Conservation (phyloP, 1,140 invertebrate species). For the Triops longicaudatus region DNA sequence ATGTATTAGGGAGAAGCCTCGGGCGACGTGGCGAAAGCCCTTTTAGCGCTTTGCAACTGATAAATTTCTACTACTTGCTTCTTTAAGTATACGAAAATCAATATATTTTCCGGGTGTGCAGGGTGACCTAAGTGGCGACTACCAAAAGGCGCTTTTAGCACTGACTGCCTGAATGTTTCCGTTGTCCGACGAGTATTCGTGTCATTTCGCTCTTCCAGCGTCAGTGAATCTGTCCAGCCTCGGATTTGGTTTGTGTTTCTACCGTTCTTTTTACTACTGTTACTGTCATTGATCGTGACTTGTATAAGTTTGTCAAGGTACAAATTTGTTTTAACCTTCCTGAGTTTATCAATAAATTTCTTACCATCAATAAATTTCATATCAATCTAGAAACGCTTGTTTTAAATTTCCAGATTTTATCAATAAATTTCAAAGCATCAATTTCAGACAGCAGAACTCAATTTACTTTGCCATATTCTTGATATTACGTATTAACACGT, state of each 20-base stretch:
- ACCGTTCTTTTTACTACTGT: neutral
- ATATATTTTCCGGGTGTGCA: neutral
- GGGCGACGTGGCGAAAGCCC: constrained; percentile 41
- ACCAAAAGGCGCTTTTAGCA: constrained; percentile 24
- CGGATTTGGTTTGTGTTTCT: neutral
- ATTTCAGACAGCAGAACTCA: too few relatives aligned
- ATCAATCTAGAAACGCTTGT: too few relatives aligned
- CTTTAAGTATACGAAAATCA: neutral
- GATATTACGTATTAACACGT: neutral
- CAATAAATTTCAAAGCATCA: too few relatives aligned
- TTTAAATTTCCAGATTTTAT: too few relatives aligned
- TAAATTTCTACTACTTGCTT: constrained; percentile 15
- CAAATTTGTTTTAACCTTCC: too few relatives aligned
- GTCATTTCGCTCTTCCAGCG: neutral
- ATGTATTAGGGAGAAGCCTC: constrained; percentile 40
- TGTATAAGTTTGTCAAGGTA: too few relatives aligned
- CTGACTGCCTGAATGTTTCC: constrained; percentile 21
- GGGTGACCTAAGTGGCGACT: constrained; percentile 24
- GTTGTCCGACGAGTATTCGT: neutral
- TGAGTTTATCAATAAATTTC: too few relatives aligned
- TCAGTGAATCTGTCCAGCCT: neutral
- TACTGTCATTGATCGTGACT: too few relatives aligned
- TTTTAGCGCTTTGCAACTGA: constrained; percentile 34
- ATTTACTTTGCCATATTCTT: neutral
- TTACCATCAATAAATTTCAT: too few relatives aligned